Base-by-base conservation (phyloP, 2,113 vertebrate species). In the Charadrius vociferus region DNA sequence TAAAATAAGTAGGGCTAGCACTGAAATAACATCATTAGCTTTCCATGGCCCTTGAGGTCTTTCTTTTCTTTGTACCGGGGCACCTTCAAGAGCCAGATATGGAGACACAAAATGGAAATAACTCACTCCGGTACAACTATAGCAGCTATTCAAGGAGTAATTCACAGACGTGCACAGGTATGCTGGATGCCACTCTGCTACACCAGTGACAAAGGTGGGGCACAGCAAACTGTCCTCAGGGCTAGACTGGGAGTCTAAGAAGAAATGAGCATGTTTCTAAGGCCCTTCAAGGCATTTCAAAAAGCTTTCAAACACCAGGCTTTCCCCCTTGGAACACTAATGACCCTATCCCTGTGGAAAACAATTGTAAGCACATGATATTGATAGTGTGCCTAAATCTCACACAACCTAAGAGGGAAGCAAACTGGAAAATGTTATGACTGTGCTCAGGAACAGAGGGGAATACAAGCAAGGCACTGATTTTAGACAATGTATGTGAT, bases 301-400 rank as follows among this genome's bases (percentile, higher is more conserved):
- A 88, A 90, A 81, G 66, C 58, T 70, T 88, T 86, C 32, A 65
- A 97, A 79, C 58, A 67, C 67, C 37, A 73, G 32, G 50, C 58
- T 78, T 94, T 59, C 50, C 92, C 61, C n/a, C 81, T 93, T 65
- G 50, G 87, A 95, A 91, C 34, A 72, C 78, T 91, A 96, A 81
- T 36, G 72, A 22, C 29, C 30, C 93, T 93, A 29, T 21, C 73
- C 93, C 68, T 19, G 6, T 55, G 74, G 87, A 93, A 97, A 97
- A 97, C 78, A 86, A 90, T 0, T 84, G 34, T 37, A 93, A 97
- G 52, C 34, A 41, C 4, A 22, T 2, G 21, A 68, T 21, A 84
- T 1, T 81, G 88, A 88, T 7, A 88, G 50, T 30, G 41, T 75
- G n/a, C 59, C 75, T 87, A n/a, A 75, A 93, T 36, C 80, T 80